Conservation (phyloP, 2,113 vertebrate species). For the Neogobius melanostomus region DNA sequence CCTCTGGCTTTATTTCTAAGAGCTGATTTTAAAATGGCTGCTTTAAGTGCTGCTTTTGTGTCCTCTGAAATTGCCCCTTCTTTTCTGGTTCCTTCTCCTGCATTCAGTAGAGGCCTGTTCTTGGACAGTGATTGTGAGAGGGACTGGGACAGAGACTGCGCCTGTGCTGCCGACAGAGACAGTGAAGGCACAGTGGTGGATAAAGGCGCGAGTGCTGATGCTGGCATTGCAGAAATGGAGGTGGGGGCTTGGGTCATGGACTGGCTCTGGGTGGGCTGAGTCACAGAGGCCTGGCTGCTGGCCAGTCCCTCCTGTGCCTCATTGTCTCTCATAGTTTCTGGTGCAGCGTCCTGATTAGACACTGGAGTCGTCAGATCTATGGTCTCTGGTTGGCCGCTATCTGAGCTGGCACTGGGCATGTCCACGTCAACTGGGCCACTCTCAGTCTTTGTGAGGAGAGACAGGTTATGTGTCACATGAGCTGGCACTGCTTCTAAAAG, state of each 20-base stretch:
- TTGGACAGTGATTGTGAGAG: constrained; percentile 75
- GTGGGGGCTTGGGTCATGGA: constrained; percentile 45
- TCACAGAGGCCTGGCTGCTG: constrained; percentile 31
- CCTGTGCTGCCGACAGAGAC: constrained; percentile 73
- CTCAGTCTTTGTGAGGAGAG: constrained; percentile 60
- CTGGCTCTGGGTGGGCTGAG: constrained; percentile 47
- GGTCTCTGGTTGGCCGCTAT: constrained; percentile 78
- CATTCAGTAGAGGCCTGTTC: constrained; percentile 57
- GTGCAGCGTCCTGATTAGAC: constrained; percentile 60
- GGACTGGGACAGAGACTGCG: constrained; percentile 73
- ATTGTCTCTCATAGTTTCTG: constrained; percentile 62
- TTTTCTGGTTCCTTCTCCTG: constrained; percentile 75
- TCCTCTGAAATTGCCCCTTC: constrained; percentile 92
- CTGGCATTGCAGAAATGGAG: constrained; percentile 38
- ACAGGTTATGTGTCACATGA: constrained; percentile 49
- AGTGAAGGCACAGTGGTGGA: constrained; percentile 63
- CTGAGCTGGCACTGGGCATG: constrained; percentile 89
- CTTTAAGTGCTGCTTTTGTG: constrained; percentile 92
- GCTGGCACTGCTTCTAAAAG: constrained; percentile 34
- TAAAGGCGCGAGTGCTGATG: constrained; percentile 44
- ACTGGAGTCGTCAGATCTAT: constrained; percentile 84
- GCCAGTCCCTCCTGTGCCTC: constrained; percentile 45
- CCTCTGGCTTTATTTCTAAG: constrained; percentile 85
- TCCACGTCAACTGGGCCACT: constrained; percentile 83
- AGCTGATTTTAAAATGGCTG: constrained; percentile 87